A percentile compares a stretch with the other conserved stretches of the same genome.
Evolutionary conservation across 2,888 invertebrate genomes (phyloP).

Genomic region (Cerastis leucographa): DNA sequence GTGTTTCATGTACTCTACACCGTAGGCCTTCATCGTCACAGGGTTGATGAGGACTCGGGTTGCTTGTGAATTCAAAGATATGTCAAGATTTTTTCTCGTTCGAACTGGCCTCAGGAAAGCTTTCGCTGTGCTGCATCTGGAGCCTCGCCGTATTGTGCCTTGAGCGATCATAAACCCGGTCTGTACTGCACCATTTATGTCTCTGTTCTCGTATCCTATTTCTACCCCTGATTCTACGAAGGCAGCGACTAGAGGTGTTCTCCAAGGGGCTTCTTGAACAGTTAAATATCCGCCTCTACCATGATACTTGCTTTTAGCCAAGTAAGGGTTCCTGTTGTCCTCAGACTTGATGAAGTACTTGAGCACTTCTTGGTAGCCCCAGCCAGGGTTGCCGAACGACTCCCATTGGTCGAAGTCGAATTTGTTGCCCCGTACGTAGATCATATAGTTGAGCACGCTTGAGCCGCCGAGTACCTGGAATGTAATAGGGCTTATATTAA

Average conservation of each 20-base stretch:
- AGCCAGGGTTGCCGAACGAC: constrained; percentile 95
- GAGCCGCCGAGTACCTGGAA: constrained; percentile 95
- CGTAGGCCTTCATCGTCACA: constrained; percentile 93
- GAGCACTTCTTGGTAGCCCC: constrained; percentile 96
- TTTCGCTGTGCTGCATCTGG: constrained; percentile 96
- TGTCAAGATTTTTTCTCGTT: constrained; percentile 94
- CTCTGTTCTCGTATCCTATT: constrained; percentile 95
- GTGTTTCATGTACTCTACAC: constrained; percentile 94
- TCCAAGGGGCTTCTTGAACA: constrained; percentile 96
- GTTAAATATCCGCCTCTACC: constrained; percentile 94
- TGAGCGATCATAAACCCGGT: constrained; percentile 96
- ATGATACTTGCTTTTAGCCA: constrained; percentile 93
- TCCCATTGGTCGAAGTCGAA: constrained; percentile 98
- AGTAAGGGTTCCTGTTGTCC: constrained; percentile 96
- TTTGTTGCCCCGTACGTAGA: constrained; percentile 96
- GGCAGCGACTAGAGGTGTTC: constrained; percentile 95
- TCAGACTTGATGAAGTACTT: constrained; percentile 97
- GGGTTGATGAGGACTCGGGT: constrained; percentile 94
- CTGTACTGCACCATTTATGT: constrained; percentile 95
- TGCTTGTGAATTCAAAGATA: constrained; percentile 95
- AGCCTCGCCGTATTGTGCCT: constrained; percentile 94
- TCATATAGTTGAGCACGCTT: constrained; percentile 96
- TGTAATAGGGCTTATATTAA: background rate
- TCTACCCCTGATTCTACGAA: constrained; percentile 96
- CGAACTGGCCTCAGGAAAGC: constrained; percentile 95